These are phyloP conservation scores for Toxotes lorentzi DNA, from an alignment of 2,797 vertebrate genomes.

Conservation along the genomic window DNA sequence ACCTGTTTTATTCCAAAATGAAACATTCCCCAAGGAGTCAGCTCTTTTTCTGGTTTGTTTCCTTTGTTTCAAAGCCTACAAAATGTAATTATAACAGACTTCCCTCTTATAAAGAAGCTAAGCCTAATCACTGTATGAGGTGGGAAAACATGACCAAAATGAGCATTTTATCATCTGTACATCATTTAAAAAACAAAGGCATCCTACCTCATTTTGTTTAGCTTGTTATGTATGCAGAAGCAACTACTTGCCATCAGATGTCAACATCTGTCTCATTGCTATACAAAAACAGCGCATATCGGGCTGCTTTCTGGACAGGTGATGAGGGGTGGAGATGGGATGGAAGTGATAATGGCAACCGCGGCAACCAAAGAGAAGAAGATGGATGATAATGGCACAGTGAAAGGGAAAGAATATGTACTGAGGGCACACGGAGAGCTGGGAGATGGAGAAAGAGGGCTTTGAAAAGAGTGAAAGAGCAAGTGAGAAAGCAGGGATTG, in stretches of 20 bases:
- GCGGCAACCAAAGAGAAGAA: conserved; percentile 66
- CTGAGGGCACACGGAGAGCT: conserved; percentile 17
- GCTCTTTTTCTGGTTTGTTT: not conserved
- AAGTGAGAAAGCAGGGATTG: conserved; percentile 5
- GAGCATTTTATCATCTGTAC: not conserved
- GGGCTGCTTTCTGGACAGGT: conserved; percentile 22
- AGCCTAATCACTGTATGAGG: not conserved
- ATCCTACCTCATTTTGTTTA: conserved; percentile 13
- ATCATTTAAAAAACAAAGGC: conserved; percentile 13
- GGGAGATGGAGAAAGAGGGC: conserved; percentile 15
- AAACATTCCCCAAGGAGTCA: not conserved
- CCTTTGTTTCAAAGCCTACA: not conserved
- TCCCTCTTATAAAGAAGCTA: not conserved
- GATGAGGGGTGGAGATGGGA: conserved; percentile 48
- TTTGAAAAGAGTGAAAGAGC: conserved; percentile 16
- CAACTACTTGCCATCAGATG: conserved; percentile 8
- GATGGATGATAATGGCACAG: conserved; percentile 67
- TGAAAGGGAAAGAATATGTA: conserved; percentile 35
- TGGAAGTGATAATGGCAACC: conserved; percentile 48
- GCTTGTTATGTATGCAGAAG: conserved; percentile 11
- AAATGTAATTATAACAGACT: not conserved
- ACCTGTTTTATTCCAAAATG: not conserved
- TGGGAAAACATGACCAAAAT: conserved; percentile 3
- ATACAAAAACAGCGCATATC: conserved; percentile 21
- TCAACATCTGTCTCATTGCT: conserved; percentile 44